phyloP scores from a whole-genome alignment of 2,797 vertebrate species.

The Chelon labrosus region DNA sequence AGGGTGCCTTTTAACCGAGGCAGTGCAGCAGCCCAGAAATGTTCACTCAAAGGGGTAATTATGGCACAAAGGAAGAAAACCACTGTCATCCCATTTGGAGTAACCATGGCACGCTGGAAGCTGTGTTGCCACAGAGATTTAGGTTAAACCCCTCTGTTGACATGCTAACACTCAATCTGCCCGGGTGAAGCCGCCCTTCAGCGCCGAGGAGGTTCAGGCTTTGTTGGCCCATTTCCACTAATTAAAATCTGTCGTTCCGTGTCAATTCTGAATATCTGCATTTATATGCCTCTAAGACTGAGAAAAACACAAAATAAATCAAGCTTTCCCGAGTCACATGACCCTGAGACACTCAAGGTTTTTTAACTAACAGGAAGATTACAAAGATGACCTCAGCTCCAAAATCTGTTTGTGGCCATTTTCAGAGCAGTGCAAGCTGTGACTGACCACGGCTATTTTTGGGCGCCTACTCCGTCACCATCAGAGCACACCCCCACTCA shows the following conservation, averaged over 20 bases:
- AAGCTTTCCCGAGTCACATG: neutral
- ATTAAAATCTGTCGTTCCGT: slow-evolving; percentile 30
- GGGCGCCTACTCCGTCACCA: slow-evolving; percentile 62
- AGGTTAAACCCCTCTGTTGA: slow-evolving; percentile 67
- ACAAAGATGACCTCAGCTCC: slow-evolving; percentile 19
- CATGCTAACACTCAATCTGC: slow-evolving; percentile 47
- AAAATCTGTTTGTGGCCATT: slow-evolving; percentile 41
- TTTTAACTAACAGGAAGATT: neutral
- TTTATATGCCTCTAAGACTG: neutral
- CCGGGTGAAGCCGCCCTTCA: slow-evolving; percentile 36
- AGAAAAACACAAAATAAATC: neutral
- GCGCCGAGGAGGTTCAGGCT: slow-evolving; percentile 12
- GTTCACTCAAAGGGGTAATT: slow-evolving; percentile 29
- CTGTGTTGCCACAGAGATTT: slow-evolving; percentile 57
- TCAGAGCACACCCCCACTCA: slow-evolving; percentile 67
- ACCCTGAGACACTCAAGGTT: neutral
- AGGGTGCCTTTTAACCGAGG: slow-evolving; percentile 11
- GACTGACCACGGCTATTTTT: slow-evolving; percentile 74
- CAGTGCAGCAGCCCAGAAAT: slow-evolving; percentile 37
- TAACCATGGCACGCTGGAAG: slow-evolving; percentile 27
- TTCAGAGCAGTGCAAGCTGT: slow-evolving; percentile 36
- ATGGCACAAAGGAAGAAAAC: slow-evolving; percentile 37
- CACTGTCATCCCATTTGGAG: slow-evolving; percentile 23
- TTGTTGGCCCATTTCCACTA: slow-evolving; percentile 26
- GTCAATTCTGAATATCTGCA: neutral